Evolutionary conservation across 2,888 invertebrate species (phyloP), one percentile per base, ranked within the genome.

Genomic region (Drosophila greeni): DNA sequence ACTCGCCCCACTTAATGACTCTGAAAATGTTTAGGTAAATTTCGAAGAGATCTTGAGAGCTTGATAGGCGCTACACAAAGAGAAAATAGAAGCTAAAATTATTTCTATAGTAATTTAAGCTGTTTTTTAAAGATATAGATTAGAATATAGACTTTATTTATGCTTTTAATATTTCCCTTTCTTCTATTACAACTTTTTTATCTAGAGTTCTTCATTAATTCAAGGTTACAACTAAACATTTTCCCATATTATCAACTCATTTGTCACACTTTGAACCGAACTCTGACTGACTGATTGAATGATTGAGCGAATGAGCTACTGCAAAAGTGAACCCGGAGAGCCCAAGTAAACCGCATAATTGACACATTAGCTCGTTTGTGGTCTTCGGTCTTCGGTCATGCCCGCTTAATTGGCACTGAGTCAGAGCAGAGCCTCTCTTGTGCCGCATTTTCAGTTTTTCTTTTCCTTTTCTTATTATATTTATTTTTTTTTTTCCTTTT

Each of bases 351-450:
- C 76, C 83, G 62, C 74, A 80, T 84, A 82, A 84, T 82, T 82
- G 84, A 84, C 82, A 84, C 84, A 84, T 82, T 80, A 84, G 78
- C 76, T 66, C 73, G 70, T 69, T 76, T 60, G 75, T 66, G 73
- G 70, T 42, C 70, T 73, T 45, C 47, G 67, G 47, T 68, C 52
- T 67, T 68, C 66, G 71, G 60, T 71, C 66, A 71, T 61, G 70
- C 70, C 62, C 66, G 70, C 80, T 72, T 75, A 75, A 75, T 75
- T 75, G 75, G 76, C 76, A 75, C 48, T 42, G 43, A 56, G 20
- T 60, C 74, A 55, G 67, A 60, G 48, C 75, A 55, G 68, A 16
- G 24, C 24, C 42, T 42, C 37, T 56, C 59, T 55, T 59, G 70
- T 26, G 36, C 20, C 52, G 51, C 37, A 29, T 53, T 40, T 51